Evolutionary conservation across 2,113 vertebrate genomes (phyloP).

Genomic region (Ophthalmolycus amberensis): DNA sequence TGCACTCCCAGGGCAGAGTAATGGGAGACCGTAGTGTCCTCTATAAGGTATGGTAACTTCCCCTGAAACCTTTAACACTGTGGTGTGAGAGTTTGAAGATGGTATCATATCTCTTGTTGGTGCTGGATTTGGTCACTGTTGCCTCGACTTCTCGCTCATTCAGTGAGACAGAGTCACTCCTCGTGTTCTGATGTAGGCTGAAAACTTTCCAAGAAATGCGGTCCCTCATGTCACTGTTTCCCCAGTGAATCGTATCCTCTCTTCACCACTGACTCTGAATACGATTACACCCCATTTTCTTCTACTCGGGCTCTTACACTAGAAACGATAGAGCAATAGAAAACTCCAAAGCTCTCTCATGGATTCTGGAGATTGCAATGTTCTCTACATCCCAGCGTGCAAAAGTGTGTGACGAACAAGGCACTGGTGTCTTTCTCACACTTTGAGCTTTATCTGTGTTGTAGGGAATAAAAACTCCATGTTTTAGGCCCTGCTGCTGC

Average conservation of each 20-base stretch:
- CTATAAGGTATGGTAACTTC: conserved; percentile 88
- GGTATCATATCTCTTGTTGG: background rate
- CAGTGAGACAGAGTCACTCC: conserved; percentile 11
- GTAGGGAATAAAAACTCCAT: background rate
- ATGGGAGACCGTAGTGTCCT: conserved; percentile 99
- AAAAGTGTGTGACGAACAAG: background rate
- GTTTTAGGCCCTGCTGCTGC: background rate
- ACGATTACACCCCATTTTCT: background rate
- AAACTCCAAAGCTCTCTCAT: background rate
- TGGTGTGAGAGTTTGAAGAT: background rate
- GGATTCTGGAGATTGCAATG: background rate
- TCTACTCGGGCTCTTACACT: background rate
- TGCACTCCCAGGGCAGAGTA: conserved; percentile 97
- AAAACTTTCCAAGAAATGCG: conserved; percentile 31
- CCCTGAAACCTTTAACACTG: background rate
- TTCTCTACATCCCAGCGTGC: background rate
- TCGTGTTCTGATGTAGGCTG: background rate
- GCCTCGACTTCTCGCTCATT: background rate
- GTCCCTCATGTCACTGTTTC: conserved; percentile 37
- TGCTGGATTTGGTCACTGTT: background rate
- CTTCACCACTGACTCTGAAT: conserved; percentile 15
- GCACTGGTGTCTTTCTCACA: background rate
- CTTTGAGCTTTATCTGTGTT: background rate
- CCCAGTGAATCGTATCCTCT: conserved; percentile 48
- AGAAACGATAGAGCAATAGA: background rate